Percentiles rank a stretch among this genome's conserved stretches.
Conservation (phyloP, 1,140 invertebrate genomes). For the Solenopsis fugax region DNA sequence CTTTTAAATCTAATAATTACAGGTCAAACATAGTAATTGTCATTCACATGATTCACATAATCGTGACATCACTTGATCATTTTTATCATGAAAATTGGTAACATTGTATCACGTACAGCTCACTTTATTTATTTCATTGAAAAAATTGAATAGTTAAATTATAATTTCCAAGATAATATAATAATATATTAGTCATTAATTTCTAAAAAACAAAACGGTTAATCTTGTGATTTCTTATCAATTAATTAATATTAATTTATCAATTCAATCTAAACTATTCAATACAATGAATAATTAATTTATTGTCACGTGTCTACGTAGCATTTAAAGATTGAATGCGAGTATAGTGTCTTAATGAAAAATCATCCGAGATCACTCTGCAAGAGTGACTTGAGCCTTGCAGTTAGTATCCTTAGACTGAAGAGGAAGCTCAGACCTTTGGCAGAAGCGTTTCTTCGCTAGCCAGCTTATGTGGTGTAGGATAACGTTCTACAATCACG, state of each 20-base stretch:
- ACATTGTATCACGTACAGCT: neutral
- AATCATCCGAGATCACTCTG: conserved; percentile 64
- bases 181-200: neutral
- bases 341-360: conserved; percentile 66
- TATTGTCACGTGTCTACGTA: conserved; percentile 38
- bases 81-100: neutral
- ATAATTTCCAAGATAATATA: neutral
- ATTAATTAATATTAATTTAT: neutral
- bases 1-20: neutral
- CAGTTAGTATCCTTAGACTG: conserved; percentile 22
- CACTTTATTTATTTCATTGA: neutral
- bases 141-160: neutral
- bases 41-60: neutral
- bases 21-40: neutral
- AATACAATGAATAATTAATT: conserved; percentile 60
- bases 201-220: neutral
- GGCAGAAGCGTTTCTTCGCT: conserved; percentile 77
- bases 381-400: conserved; percentile 59
- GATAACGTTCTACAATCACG: conserved; percentile 84
- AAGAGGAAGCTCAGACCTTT: conserved; percentile 64
- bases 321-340: conserved; percentile 62
- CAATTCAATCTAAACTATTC: conserved; percentile 32
- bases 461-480: conserved; percentile 73
- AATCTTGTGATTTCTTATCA: neutral
- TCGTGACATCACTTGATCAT: neutral